Evolutionary conservation across 2,113 vertebrate species (phyloP).

Genomic region (Hydrolagus affinis): DNA sequence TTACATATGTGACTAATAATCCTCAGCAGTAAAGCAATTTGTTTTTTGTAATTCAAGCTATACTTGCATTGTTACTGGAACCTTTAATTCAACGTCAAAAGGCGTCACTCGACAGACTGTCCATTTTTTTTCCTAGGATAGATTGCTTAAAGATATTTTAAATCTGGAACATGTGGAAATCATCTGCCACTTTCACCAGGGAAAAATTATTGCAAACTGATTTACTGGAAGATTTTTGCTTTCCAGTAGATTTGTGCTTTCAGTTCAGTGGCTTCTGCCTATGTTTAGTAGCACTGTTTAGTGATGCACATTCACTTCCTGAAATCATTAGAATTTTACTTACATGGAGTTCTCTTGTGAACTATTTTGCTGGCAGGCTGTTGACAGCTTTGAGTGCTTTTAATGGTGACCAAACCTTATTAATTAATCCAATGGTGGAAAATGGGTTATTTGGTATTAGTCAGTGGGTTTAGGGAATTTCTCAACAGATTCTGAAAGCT

Average conservation of each 20-base stretch:
- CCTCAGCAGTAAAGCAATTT: not conserved
- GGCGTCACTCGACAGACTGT: not conserved
- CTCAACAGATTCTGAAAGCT: not conserved
- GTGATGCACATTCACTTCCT: not conserved
- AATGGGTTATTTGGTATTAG: not conserved
- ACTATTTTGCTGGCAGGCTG: not conserved
- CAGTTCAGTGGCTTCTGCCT: not conserved
- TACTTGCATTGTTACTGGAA: not conserved
- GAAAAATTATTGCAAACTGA: not conserved
- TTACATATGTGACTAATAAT: slow-evolving; percentile 33
- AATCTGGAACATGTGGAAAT: not conserved
- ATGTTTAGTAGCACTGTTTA: not conserved
- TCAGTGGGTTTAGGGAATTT: not conserved
- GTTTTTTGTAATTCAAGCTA: slow-evolving; percentile 13
- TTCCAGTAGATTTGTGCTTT: slow-evolving; percentile 15
- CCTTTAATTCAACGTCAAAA: slow-evolving; percentile 20
- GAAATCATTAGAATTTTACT: not conserved
- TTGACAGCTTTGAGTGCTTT: not conserved
- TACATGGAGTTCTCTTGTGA: not conserved
- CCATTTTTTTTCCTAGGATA: slow-evolving; percentile 3
- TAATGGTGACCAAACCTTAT: not conserved
- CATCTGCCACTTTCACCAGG: not conserved
- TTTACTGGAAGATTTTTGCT: not conserved
- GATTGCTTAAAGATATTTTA: slow-evolving; percentile 12
- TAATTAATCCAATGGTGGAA: not conserved